Evolutionary conservation across 2,113 vertebrate genomes (phyloP).

Genomic region (Butastur rufipennis): DNA sequence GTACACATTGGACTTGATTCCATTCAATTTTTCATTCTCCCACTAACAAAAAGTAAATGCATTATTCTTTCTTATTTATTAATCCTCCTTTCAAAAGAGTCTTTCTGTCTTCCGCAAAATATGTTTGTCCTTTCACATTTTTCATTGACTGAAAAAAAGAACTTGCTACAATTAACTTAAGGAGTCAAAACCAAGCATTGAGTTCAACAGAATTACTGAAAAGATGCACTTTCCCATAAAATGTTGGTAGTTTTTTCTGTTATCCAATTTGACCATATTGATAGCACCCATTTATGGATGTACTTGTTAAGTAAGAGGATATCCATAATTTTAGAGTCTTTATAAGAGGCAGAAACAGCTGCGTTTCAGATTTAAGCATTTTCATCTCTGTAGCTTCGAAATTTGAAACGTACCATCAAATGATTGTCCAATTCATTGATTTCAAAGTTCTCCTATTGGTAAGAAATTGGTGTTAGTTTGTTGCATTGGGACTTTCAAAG

Average conservation of each 20-base stretch:
- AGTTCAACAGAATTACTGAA: background rate
- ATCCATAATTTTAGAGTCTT: background rate
- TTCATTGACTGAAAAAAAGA: background rate
- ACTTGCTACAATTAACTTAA: background rate
- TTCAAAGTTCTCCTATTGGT: background rate
- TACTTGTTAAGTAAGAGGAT: background rate
- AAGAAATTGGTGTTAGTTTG: conserved; percentile 18
- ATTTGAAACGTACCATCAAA: background rate
- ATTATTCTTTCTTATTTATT: background rate
- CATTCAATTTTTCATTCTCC: background rate
- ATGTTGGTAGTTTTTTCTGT: background rate
- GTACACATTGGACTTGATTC: background rate
- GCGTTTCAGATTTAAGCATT: background rate
- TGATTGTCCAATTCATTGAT: background rate
- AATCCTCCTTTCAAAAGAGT: background rate
- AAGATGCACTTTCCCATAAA: background rate
- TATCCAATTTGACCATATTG: background rate
- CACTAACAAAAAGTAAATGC: background rate
- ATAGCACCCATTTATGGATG: background rate
- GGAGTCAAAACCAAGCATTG: background rate
- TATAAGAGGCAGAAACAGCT: background rate
- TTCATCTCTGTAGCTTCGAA: background rate
- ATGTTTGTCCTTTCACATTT: background rate
- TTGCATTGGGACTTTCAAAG: conserved; percentile 5
- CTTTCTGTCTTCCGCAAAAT: background rate